Conservation (phyloP, 2,888 invertebrate species). For the Drosophila niveifrons region DNA sequence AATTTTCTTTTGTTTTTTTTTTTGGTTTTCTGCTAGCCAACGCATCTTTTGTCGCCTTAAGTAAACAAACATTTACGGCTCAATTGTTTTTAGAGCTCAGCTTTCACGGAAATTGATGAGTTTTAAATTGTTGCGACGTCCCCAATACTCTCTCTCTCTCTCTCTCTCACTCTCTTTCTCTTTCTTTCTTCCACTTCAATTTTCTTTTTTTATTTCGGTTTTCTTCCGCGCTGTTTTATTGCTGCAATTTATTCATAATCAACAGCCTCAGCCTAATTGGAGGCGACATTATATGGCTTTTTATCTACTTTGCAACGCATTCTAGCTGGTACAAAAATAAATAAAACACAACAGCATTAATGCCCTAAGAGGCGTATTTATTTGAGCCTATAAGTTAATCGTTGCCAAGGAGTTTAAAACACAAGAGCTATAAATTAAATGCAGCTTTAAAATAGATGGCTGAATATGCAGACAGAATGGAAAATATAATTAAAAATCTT, state of each 20-base stretch:
- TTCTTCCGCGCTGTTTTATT: constrained; percentile 27
- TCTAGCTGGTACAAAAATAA: not conserved
- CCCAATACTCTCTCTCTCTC: not conserved
- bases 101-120: constrained; percentile 70
- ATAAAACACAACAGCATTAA: not conserved
- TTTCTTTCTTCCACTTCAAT: constrained; percentile 37
- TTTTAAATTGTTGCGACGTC: constrained; percentile 66
- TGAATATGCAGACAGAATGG: too few relatives aligned
- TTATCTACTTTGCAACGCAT: not conserved
- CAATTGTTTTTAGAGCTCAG: constrained; percentile 68
- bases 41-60: constrained; percentile 54
- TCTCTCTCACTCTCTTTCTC: constrained; percentile 9
- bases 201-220: not conserved
- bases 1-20: constrained; percentile 31
- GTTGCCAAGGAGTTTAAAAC: not conserved
- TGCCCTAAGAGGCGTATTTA: not conserved
- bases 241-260: constrained; percentile 61
- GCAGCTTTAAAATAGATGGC: too few relatives aligned
- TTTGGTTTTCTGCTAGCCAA: not conserved
- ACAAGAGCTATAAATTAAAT: not conserved
- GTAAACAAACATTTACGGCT: constrained; percentile 72
- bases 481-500: too few relatives aligned
- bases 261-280: constrained; percentile 56
- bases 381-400: not conserved
- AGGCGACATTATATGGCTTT: constrained; percentile 11